Base-by-base conservation (phyloP, 1,140 invertebrate species). In the Camponotus vicinus region DNA sequence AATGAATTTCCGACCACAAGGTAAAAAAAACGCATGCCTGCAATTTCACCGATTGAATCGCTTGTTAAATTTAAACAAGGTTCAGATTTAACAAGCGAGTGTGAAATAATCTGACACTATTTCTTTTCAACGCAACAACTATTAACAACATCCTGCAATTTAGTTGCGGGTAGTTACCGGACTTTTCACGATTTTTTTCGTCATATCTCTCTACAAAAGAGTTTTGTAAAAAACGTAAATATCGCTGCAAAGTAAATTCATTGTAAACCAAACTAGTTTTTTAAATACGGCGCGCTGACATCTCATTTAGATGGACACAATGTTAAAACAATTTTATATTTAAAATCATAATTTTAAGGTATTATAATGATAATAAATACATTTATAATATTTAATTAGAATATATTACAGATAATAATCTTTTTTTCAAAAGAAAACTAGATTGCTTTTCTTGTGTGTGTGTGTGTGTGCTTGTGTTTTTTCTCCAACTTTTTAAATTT, bases 1-100 rank as follows among this genome's bases (percentile, higher is more conserved):
- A 88, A 89, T 82, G 76, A 89, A 86, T 32, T n/a, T 57, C 21
- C 37, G 37, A 21, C 9, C 27, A 37, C 13, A 34, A 21, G 71
- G 42, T 59, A 80, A 82, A 57, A 71, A 18, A 49, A 11, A n/a
- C 13, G 18, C 0, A 55, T n/a, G 9, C 3, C 11, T 59, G 32
- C 13, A 57, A 63, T 85, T 77, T 57, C 71, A 7, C 27, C 11
- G 27, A 40, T 59, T 40, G 67, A 45, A 73, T 18, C n/a, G 67
- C 52, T 82, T 73, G 67, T 82, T 82, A 82, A 57, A 73, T 73
- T 82, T 61, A 71, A 61, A 13, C 49, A 59, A 59, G 52, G 3
- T 40, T 45, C 52, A 8, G 78, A 6, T 73, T 82, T 61, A 73
- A 82, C 67, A 15, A 82, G 40, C 37, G 15, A 11, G 18, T 40